A percentile compares a stretch with the other conserved stretches of the same genome.
phyloP scores from a whole-genome alignment of 1,140 invertebrate genomes.

The Eufriesea mexicana region DNA sequence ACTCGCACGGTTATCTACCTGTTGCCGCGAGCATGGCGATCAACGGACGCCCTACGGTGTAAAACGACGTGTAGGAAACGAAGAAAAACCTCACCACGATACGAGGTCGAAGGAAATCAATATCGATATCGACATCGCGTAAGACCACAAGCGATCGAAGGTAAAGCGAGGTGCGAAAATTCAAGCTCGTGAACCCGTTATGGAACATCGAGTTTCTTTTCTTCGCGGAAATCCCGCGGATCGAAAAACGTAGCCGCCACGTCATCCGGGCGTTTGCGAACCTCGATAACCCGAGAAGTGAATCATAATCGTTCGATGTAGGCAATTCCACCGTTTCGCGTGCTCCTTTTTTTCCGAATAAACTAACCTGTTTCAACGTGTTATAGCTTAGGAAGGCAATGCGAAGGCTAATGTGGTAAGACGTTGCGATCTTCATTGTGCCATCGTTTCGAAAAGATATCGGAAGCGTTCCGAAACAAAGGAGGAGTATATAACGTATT shows the following conservation, averaged over 20 bases:
- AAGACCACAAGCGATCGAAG: neutral
- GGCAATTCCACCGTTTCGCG: neutral
- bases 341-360: neutral
- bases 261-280: neutral
- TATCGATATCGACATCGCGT: neutral
- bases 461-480: neutral
- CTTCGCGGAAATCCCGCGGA: neutral
- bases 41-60: too few relatives aligned
- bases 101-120: too few relatives aligned
- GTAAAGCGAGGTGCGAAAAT: neutral
- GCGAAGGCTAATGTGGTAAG: too few relatives aligned
- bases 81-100: neutral
- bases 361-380: too few relatives aligned
- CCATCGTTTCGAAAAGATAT: too few relatives aligned
- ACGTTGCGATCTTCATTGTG: too few relatives aligned
- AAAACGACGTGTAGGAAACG: neutral
- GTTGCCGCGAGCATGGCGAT: neutral
- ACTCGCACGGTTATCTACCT: neutral
- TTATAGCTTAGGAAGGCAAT: too few relatives aligned
- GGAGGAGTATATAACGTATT: too few relatives aligned
- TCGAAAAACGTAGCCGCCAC: neutral
- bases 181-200: neutral
- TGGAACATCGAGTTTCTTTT: neutral
- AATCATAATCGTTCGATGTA: constrained; percentile 2
- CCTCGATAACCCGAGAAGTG: neutral